phyloP scores from a whole-genome alignment of 2,888 invertebrate genomes.

The Hoplodrina ambigua region DNA sequence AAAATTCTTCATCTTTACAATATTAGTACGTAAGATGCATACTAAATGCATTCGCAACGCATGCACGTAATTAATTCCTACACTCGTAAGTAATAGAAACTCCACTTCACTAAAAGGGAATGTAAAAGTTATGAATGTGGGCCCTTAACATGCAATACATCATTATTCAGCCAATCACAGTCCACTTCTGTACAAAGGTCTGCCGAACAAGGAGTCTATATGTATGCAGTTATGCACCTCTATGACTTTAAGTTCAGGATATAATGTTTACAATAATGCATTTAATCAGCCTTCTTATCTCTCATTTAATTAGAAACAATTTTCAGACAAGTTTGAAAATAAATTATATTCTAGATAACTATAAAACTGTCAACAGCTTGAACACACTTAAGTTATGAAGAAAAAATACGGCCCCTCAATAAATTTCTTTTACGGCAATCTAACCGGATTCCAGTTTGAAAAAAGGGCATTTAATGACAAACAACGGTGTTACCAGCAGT shows the following conservation, averaged over 20 bases:
- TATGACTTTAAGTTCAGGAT: background rate
- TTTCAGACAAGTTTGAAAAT: background rate
- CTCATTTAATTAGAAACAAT: background rate
- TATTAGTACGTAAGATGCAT: conserved; percentile 1
- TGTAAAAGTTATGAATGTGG: conserved; percentile 47
- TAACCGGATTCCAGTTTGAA: conserved; percentile 33
- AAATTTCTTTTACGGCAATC: conserved; percentile 21
- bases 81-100: conserved; percentile 25
- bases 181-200: background rate
- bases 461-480: conserved; percentile 61
- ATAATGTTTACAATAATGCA: background rate
- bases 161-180: background rate
- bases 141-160: conserved; percentile 16
- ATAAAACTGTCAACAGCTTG: conserved; percentile 5
- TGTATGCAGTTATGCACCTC: background rate
- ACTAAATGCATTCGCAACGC: conserved; percentile 25
- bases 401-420: conserved; percentile 20
- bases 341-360: background rate
- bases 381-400: background rate
- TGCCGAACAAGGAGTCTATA: background rate
- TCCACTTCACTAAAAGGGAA: conserved; percentile 26
- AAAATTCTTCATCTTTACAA: no score
- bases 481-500: conserved; percentile 71
- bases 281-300: background rate
- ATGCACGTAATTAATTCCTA: background rate